Percentiles rank a stretch among this genome's conserved stretches.
Evolutionary conservation across 2,888 invertebrate species (phyloP).

Genomic region (Napeogenes inachia): DNA sequence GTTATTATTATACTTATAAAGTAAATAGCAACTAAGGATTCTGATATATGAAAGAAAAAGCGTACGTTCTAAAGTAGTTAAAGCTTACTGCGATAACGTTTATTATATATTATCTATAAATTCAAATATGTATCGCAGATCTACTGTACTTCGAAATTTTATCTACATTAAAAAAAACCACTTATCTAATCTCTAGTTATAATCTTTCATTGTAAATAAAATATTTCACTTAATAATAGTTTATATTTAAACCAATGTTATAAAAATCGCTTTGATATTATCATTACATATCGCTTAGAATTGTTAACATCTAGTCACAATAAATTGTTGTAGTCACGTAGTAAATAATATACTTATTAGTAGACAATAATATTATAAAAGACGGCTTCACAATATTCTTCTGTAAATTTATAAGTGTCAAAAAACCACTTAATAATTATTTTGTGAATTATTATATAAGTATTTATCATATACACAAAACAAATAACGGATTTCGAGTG

Average conservation of each 20-base stretch:
- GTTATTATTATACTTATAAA: constrained; percentile 4
- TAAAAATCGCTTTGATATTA: constrained; percentile 19
- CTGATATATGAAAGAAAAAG: constrained; percentile 53
- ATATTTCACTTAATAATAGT: constrained; percentile 4
- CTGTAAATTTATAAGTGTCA: background rate
- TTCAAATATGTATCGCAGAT: too few species aligned
- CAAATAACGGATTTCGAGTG: too few species aligned
- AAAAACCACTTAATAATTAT: too few species aligned
- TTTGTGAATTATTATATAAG: too few species aligned
- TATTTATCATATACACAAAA: too few species aligned
- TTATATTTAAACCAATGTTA: constrained; percentile 5
- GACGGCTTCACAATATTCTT: background rate
- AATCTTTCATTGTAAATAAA: background rate
- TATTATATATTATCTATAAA: constrained; percentile 5
- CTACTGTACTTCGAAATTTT: too few species aligned
- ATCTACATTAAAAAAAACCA: background rate
- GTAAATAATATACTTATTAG: constrained; percentile 8
- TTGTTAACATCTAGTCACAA: constrained; percentile 23
- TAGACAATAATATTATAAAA: constrained; percentile 10
- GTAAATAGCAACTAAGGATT: constrained; percentile 14
- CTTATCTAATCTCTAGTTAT: constrained; percentile 7
- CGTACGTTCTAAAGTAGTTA: constrained; percentile 74
- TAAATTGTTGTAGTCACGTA: constrained; percentile 3
- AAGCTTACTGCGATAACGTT: constrained; percentile 22
- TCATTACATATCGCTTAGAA: constrained; percentile 26